Percentiles rank a stretch among this genome's conserved stretches.
Conservation (phyloP, 2,113 vertebrate genomes). For the Gasterosteus nipponicus region DNA sequence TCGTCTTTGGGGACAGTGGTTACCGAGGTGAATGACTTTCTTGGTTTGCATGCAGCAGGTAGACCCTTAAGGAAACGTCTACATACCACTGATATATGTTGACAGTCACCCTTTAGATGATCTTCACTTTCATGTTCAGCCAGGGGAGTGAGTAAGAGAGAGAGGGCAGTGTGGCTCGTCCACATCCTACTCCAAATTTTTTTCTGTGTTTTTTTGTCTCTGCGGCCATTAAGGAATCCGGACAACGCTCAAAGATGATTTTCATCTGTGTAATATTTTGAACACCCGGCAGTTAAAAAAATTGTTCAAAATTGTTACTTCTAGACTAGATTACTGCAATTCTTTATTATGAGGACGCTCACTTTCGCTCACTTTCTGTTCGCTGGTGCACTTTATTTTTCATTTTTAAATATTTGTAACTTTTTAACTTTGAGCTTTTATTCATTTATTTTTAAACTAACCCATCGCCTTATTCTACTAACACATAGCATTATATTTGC, state of each 20-base stretch:
- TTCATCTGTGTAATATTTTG: too few relatives aligned
- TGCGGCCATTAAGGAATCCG: slow-evolving; percentile 20
- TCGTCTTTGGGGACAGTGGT: slow-evolving; percentile 21
- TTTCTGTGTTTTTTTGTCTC: slow-evolving; percentile 30
- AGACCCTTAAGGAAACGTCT: slow-evolving; percentile 28
- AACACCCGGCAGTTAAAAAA: too few relatives aligned
- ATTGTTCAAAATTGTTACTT: too few relatives aligned
- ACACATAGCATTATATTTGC: too few relatives aligned
- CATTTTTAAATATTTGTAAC: too few relatives aligned
- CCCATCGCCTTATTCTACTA: too few relatives aligned
- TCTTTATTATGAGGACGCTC: too few relatives aligned
- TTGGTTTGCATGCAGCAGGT: slow-evolving; percentile 34
- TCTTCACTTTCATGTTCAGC: slow-evolving; percentile 27
- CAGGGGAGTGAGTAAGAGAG: background rate
- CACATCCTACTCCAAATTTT: slow-evolving; percentile 34
- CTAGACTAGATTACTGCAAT: too few relatives aligned
- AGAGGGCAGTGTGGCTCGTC: slow-evolving; percentile 16
- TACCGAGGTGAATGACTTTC: slow-evolving; percentile 23
- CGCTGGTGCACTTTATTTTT: too few relatives aligned
- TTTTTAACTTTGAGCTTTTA: too few relatives aligned
- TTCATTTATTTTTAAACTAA: too few relatives aligned
- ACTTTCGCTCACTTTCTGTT: too few relatives aligned
- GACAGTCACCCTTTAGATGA: slow-evolving; percentile 52
- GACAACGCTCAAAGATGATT: slow-evolving; percentile 20
- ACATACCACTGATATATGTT: slow-evolving; percentile 39